Base-by-base conservation (phyloP, 2,888 invertebrate species). In the Hololepta plana region DNA sequence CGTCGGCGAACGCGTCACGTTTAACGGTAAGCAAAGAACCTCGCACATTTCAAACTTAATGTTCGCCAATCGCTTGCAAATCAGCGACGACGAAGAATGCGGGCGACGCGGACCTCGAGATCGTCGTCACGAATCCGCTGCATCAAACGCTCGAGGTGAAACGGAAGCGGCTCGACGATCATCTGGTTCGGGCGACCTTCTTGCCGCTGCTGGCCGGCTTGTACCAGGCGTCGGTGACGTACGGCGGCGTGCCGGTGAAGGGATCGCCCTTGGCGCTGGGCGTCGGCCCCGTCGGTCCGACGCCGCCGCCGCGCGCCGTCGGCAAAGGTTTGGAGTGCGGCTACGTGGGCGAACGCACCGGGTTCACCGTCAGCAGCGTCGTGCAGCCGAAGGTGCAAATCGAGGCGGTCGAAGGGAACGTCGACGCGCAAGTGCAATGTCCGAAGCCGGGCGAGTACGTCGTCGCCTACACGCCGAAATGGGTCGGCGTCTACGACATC, bases 401-500 rank as follows among this genome's bases (percentile, higher is more conserved):
- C 7, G 56, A 56, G 38, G 53, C 54, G 3, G 48, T 56, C 38
- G 43, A 64, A 50, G 51, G 59, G 4, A 51, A 51, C n/a, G 55
- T 72, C 44, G 82, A 65, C 46, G 72, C 60, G 49, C 52, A 53
- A 26, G 47, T 53, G 24, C 54, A 55, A 31, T 45, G 44, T 29
- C 48, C 51, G 3, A 55, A 55, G 55, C 76, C 64, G 49, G 79
- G 82, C 2, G 79, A 84, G 37, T 91, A 82, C 69, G 72, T 77
- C 33, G 84, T 91, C 24, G 77, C 84, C 0, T 96, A 91, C 53
- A 72, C 79, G 2, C 91, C 95, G 1, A 68, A 79, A 1, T 84
- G 85, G 42, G 80, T 87, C n/a, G 95, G 95, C 2, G 66, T 77
- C 20, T 93, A 88, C 48, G 87, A 90, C 51, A 73, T 93, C 15